Base-by-base conservation (phyloP, 92 coral and sea anemone species). In the Palythoa heliodiscus region DNA sequence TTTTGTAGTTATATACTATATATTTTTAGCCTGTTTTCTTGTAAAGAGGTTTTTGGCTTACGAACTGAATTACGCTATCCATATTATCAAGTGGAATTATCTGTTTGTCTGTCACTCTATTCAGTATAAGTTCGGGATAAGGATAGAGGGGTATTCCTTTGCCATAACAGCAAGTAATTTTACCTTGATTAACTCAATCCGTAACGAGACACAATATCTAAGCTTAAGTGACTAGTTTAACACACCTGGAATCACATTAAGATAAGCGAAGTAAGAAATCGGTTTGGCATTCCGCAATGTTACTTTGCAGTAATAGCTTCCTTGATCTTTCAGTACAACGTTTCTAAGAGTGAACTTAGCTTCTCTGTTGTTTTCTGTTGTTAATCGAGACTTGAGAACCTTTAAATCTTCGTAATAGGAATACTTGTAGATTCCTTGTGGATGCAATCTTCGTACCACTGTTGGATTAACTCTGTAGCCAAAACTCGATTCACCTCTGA, bases 321-420 rank as follows among this genome's bases (percentile, higher is more conserved):
- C 75, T 35, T 70, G 6, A 70, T 70, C 75, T 1, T 70, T 70
- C 6, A 70, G 52, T 29, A 16, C 7, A 70, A 70, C 43, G 75
- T 70, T 70, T 29, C 38, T 70, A 50, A 70, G 75, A 17, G 75
- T 70, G 20, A 70, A 70, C 20, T 25, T 70, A 4, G 75, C 75
- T 29, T 70, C 75, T 70, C 75, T 70, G 75, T 70, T 47, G 7
- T 67, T 55, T 63, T 63, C 50, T 29, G 75, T 3, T 2, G 75
- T 35, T 2, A 70, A 29, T 10, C 75, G 75, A 3, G 22, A 29
- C 24, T 70, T 70, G 9, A 70, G 75, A 13, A 35, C 75, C 24
- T 70, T 70, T 70, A 70, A 70, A 70, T 70, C 24, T 13, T 70
- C 75, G 5, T 12, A 7, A 29, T 70, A 3, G 75, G 75, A 70